These are phyloP conservation scores for Drosophila anceps DNA, from an alignment of 2,888 invertebrate genomes.

Conservation along the genomic window DNA sequence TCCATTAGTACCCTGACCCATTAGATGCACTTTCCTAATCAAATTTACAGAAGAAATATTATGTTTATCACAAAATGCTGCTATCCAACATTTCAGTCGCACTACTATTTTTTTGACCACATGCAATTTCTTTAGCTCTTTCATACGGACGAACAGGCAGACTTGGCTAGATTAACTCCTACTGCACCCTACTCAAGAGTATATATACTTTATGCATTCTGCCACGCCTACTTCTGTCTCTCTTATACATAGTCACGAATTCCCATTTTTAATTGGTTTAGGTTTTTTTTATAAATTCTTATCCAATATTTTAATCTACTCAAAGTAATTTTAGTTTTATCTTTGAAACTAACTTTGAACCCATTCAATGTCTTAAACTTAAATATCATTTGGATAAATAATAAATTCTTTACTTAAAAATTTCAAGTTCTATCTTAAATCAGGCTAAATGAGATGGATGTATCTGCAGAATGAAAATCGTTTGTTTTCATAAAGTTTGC, in stretches of 20 bases:
- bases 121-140: too few relatives aligned
- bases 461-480: not conserved
- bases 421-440: not conserved
- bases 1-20: too few relatives aligned
- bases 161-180: too few relatives aligned
- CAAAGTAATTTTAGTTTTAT: not conserved
- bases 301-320: not conserved
- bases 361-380: not conserved
- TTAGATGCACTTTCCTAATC: too few relatives aligned
- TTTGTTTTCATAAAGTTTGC: not conserved
- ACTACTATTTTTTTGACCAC: too few relatives aligned
- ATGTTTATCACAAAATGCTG: too few relatives aligned
- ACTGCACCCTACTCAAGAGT: not conserved
- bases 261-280: not conserved
- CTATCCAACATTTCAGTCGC: too few relatives aligned
- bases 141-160: too few relatives aligned
- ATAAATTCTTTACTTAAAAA: not conserved
- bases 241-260: not conserved
- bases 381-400: not conserved
- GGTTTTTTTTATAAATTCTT: not conserved
- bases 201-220: not conserved
- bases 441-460: not conserved
- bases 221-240: not conserved
- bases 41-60: too few relatives aligned
- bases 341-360: not conserved